Percentiles rank a stretch among this genome's conserved stretches.
Evolutionary conservation across 2,113 vertebrate species (phyloP).

Genomic region (Pelecanus crispus): DNA sequence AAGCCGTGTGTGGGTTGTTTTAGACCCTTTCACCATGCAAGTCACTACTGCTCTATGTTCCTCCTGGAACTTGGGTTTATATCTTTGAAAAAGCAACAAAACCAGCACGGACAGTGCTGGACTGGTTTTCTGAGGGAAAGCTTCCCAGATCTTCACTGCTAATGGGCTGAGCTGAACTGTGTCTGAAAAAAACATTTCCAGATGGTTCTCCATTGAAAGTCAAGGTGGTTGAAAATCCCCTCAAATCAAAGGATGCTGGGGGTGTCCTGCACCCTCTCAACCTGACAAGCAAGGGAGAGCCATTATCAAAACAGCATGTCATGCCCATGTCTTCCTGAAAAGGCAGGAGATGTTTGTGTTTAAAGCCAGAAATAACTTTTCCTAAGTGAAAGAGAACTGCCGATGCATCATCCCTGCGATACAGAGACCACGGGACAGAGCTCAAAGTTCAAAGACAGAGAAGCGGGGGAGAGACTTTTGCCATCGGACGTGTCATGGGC

Average conservation of each 20-base stretch:
- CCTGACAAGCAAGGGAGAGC: not conserved
- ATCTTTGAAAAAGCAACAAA: not conserved
- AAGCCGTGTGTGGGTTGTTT: accelerated
- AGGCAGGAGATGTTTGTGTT: not conserved
- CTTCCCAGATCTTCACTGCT: not conserved
- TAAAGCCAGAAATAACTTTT: not conserved
- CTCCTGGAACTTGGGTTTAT: not conserved
- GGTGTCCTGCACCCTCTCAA: not conserved
- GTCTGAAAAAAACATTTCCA: not conserved
- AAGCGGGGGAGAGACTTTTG: not conserved
- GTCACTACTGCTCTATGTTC: not conserved
- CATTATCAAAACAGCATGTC: not conserved
- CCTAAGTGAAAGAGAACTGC: not conserved
- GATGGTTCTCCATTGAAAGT: not conserved
- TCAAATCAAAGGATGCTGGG: not conserved
- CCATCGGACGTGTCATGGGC: accelerated
- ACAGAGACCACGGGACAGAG: accelerated
- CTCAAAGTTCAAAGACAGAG: not conserved
- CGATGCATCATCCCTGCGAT: not conserved
- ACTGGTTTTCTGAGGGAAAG: not conserved
- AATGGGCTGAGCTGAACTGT: not conserved
- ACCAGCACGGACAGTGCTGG: not conserved
- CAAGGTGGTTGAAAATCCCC: not conserved
- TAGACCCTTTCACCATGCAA: not conserved
- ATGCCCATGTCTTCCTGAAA: not conserved